Conservation (phyloP, 2,888 invertebrate species). For the Xanthostigma xanthostigma region DNA sequence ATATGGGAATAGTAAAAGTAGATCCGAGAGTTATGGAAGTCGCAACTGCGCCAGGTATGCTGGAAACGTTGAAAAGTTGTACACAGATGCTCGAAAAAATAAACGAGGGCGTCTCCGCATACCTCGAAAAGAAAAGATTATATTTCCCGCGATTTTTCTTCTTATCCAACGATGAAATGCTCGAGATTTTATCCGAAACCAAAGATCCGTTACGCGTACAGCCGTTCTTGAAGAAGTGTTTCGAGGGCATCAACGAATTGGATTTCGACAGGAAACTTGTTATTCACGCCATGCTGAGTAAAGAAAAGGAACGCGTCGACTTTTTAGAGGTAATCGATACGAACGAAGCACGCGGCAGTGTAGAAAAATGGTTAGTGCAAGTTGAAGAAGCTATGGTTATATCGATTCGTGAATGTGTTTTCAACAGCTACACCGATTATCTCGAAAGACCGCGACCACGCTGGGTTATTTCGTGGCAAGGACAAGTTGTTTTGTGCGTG, state of each 20-base stretch:
- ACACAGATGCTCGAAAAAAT: slow-evolving; percentile 59
- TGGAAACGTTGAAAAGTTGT: slow-evolving; percentile 55
- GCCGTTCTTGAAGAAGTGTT: slow-evolving; percentile 76
- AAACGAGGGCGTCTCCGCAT: slow-evolving; percentile 67
- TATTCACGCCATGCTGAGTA: slow-evolving; percentile 64
- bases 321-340: slow-evolving; percentile 48
- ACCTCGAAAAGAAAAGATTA: slow-evolving; percentile 69
- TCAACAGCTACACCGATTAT: slow-evolving; percentile 50
- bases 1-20: slow-evolving; percentile 45
- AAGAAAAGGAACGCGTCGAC: slow-evolving; percentile 55
- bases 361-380: slow-evolving; percentile 74
- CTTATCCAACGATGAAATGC: slow-evolving; percentile 78
- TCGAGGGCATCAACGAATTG: slow-evolving; percentile 67
- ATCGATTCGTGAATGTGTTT: slow-evolving; percentile 53
- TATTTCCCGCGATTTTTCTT: slow-evolving; percentile 83
- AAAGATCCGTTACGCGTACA: slow-evolving; percentile 73
- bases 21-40: slow-evolving; percentile 50
- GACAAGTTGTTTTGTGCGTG: slow-evolving; percentile 65
- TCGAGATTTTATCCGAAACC: slow-evolving; percentile 80
- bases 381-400: slow-evolving; percentile 70
- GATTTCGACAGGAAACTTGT: slow-evolving; percentile 55
- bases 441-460: slow-evolving; percentile 37
- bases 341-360: slow-evolving; percentile 60
- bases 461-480: slow-evolving; percentile 69
- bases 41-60: slow-evolving; percentile 48